phyloP scores from a whole-genome alignment of 2,888 invertebrate species.

The Bugula neritina region DNA sequence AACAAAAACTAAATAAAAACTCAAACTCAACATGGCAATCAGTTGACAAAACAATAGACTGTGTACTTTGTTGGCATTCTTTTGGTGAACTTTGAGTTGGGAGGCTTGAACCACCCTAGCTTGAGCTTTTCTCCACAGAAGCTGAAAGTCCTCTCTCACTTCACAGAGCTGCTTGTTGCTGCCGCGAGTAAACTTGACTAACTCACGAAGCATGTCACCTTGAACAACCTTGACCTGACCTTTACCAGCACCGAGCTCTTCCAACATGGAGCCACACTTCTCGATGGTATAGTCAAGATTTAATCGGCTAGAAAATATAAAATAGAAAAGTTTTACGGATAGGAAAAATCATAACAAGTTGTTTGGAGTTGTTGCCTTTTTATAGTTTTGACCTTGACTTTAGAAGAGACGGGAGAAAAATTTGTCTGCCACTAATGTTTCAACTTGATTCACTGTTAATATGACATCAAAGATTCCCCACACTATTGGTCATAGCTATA shows the following conservation, averaged over 20 bases:
- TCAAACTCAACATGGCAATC: too few relatives aligned
- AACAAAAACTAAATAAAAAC: too few relatives aligned
- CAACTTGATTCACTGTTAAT: too few relatives aligned
- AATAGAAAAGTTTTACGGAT: neutral
- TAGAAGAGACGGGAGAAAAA: too few relatives aligned
- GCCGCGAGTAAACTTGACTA: neutral
- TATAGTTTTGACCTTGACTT: too few relatives aligned
- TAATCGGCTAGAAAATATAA: neutral
- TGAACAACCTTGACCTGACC: neutral
- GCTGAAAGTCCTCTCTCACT: conserved; percentile 13
- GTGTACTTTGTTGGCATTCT: conserved; percentile 23
- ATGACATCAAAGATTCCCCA: too few relatives aligned
- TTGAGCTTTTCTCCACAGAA: conserved; percentile 6
- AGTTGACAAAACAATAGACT: too few relatives aligned
- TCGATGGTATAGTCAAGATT: conserved; percentile 1
- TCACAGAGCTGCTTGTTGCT: conserved; percentile 3
- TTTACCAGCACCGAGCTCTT: neutral
- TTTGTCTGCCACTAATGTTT: too few relatives aligned
- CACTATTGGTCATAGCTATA: too few relatives aligned
- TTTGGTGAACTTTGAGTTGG: conserved; percentile 12
- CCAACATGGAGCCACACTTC: conserved; percentile 11
- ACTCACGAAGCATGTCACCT: conserved; percentile 7
- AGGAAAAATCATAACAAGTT: too few relatives aligned
- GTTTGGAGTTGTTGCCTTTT: too few relatives aligned
- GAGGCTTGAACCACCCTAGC: conserved; percentile 14